These are phyloP conservation scores for Lemur catta DNA, from an alignment of 2,797 vertebrate genomes.

Conservation along the genomic window DNA sequence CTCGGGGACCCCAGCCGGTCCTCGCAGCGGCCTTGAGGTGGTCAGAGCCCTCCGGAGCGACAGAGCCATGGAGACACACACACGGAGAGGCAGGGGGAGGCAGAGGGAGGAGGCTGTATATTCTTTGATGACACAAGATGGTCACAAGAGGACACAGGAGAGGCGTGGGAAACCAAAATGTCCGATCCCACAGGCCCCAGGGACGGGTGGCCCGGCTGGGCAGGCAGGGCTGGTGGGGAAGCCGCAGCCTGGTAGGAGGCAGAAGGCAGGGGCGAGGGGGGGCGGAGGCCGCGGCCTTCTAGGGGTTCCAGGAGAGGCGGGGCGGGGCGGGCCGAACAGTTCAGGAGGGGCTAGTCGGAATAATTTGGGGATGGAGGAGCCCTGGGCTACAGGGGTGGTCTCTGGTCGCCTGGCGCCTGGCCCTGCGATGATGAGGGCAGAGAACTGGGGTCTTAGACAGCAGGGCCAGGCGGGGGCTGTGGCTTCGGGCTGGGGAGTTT, in stretches of 20 bases:
- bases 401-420: neutral
- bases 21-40: neutral
- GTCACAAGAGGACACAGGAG: neutral
- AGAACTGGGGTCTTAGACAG: neutral
- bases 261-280: neutral
- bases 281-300: neutral
- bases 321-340: neutral
- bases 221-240: neutral
- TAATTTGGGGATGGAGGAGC: neutral
- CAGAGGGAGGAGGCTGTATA: neutral
- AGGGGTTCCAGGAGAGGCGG: neutral
- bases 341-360: neutral
- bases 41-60: neutral
- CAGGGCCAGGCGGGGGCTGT: neutral
- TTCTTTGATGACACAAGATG: neutral
- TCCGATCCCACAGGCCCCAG: neutral
- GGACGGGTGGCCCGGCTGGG: neutral
- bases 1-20: neutral
- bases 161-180: no score
- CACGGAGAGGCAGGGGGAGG: neutral
- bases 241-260: neutral
- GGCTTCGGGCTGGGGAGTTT: neutral
- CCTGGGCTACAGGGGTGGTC: neutral
- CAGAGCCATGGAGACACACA: neutral
- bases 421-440: no score